Conservation (phyloP, 2,113 vertebrate species). For the Elaphurus davidianus region DNA sequence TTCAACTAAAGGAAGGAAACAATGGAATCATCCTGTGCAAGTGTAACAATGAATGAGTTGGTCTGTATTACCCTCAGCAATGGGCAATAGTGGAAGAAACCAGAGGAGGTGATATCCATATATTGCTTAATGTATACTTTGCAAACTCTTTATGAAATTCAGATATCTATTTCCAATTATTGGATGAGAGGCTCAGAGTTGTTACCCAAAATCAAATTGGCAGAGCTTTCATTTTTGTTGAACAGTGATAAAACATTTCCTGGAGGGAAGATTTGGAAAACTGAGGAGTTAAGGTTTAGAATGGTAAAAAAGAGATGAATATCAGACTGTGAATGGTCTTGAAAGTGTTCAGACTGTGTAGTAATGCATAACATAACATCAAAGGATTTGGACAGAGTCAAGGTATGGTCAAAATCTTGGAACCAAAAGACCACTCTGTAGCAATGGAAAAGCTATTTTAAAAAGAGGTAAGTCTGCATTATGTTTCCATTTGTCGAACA, state of each 20-base stretch:
- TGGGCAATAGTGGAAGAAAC: not conserved
- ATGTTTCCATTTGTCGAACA: not conserved
- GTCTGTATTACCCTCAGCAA: not conserved
- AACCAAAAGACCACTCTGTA: not conserved
- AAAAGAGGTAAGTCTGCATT: not conserved
- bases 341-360: not conserved
- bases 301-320: not conserved
- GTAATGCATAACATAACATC: not conserved
- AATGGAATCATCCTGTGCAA: not conserved
- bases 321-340: not conserved
- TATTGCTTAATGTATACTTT: not conserved
- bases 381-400: not conserved
- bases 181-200: not conserved
- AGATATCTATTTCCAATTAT: not conserved
- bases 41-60: not conserved
- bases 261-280: not conserved
- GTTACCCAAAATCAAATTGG: not conserved
- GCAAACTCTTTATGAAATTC: not conserved
- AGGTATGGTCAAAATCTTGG: not conserved
- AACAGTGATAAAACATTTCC: not conserved
- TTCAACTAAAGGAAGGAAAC: not conserved
- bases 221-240: not conserved
- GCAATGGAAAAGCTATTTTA: not conserved
- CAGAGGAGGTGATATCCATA: not conserved
- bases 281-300: not conserved